phyloP scores from a whole-genome alignment of 2,888 invertebrate genomes.

The Andrena haemorrhoa region DNA sequence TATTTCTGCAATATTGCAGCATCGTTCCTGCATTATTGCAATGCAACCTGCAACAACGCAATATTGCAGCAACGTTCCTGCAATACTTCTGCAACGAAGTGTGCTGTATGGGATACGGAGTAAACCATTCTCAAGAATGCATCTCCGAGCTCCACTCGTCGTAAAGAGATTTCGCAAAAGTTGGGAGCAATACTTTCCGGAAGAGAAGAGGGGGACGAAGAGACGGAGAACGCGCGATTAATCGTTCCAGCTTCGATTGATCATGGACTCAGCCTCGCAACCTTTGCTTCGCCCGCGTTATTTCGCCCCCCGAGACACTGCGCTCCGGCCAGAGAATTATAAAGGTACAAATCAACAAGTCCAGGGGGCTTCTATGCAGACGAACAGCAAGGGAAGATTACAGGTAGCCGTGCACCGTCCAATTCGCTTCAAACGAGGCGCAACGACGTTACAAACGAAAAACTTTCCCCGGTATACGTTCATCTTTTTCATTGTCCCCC shows the following conservation, averaged over 20 bases:
- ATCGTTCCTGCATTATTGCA: too few relatives aligned
- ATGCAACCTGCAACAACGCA: too few relatives aligned
- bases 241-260: constrained; percentile 19
- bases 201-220: background rate
- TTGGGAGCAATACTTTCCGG: too few relatives aligned
- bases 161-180: too few relatives aligned
- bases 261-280: background rate
- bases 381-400: constrained; percentile 32
- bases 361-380: background rate
- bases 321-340: constrained; percentile 31
- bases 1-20: too few relatives aligned
- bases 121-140: too few relatives aligned
- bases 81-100: too few relatives aligned
- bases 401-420: constrained; percentile 49
- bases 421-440: constrained; percentile 47
- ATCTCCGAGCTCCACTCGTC: too few relatives aligned
- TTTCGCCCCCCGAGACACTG: background rate
- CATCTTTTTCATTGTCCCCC: constrained; percentile 66
- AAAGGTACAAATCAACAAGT: constrained; percentile 30
- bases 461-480: constrained; percentile 55
- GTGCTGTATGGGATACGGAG: too few relatives aligned
- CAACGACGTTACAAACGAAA: constrained; percentile 55
- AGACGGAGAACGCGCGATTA: background rate
- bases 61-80: too few relatives aligned
- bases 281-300: background rate